Evolutionary conservation across 1,140 invertebrate genomes (phyloP).

Genomic region (Drosophila saltans): DNA sequence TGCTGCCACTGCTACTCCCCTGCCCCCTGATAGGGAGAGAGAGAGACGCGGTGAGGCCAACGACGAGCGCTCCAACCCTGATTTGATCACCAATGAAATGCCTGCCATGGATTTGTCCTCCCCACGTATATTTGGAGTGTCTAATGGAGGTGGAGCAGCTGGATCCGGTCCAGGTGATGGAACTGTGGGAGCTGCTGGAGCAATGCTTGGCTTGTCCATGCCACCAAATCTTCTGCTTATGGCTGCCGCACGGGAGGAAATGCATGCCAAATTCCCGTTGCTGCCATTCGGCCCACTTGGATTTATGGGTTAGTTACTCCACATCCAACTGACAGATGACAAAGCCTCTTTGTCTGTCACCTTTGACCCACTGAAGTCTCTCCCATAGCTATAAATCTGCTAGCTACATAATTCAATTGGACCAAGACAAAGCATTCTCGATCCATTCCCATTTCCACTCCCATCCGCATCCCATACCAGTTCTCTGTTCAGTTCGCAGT

Average conservation of each 20-base stretch:
- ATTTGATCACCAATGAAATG: constrained; percentile 47
- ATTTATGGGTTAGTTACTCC: constrained; percentile 84
- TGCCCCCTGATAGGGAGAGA: constrained; percentile 33
- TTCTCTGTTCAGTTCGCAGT: constrained; percentile 56
- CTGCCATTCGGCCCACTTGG: constrained; percentile 91
- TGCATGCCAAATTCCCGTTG: constrained; percentile 85
- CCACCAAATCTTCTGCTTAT: constrained; percentile 75
- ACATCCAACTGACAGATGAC: constrained; percentile 60
- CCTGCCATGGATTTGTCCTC: constrained; percentile 75
- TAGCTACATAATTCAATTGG: constrained; percentile 82
- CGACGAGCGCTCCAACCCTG: constrained; percentile 59
- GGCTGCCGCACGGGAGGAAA: constrained; percentile 77
- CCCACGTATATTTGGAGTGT: constrained; percentile 55
- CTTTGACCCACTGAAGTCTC: constrained; percentile 67
- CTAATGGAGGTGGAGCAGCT: constrained; percentile 42
- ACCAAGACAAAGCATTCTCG: constrained; percentile 71
- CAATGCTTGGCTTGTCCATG: constrained; percentile 70
- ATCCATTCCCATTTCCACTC: background rate
- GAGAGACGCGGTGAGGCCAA: constrained; percentile 31
- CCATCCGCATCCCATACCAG: constrained; percentile 26
- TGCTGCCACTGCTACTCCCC: constrained; percentile 53
- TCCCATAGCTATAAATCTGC: constrained; percentile 64
- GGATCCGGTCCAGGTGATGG: constrained; percentile 22
- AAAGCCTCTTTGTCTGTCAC: constrained; percentile 80
- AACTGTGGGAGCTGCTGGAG: constrained; percentile 28